Percentiles rank a stretch among this genome's conserved stretches.
These are phyloP conservation scores for Psittacula cyanocephala DNA, from an alignment of 2,113 vertebrate genomes.

Conservation along the genomic window DNA sequence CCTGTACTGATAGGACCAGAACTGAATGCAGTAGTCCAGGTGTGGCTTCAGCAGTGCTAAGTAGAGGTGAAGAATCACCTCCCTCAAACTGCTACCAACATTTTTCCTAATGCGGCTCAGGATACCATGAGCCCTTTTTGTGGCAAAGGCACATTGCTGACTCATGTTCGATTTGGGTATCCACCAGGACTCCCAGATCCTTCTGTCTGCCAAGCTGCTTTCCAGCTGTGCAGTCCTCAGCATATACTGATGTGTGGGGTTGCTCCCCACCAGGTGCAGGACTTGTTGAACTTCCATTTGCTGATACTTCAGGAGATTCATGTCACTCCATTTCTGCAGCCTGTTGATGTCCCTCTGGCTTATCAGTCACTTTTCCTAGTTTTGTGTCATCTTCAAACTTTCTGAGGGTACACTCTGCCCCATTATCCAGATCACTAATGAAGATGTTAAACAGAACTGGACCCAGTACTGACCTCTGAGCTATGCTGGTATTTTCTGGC, in stretches of 20 bases:
- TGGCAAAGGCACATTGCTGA: not conserved
- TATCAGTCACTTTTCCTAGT: not conserved
- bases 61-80: not conserved
- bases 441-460: not conserved
- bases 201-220: not conserved
- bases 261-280: not conserved
- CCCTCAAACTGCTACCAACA: not conserved
- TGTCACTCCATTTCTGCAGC: not conserved
- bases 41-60: not conserved
- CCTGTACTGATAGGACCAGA: not conserved
- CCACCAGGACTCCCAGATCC: not conserved
- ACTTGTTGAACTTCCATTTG: not conserved
- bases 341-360: not conserved
- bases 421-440: not conserved
- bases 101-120: not conserved
- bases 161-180: not conserved
- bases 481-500: not conserved
- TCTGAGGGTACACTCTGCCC: not conserved
- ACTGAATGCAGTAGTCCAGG: not conserved
- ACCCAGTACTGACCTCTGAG: not conserved
- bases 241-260: not conserved
- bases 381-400: not conserved
- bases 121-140: not conserved
- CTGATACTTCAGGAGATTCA: not conserved
- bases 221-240: not conserved